These are phyloP conservation scores for Drosophila parvula DNA, from an alignment of 1,140 invertebrate species.

Conservation along the genomic window DNA sequence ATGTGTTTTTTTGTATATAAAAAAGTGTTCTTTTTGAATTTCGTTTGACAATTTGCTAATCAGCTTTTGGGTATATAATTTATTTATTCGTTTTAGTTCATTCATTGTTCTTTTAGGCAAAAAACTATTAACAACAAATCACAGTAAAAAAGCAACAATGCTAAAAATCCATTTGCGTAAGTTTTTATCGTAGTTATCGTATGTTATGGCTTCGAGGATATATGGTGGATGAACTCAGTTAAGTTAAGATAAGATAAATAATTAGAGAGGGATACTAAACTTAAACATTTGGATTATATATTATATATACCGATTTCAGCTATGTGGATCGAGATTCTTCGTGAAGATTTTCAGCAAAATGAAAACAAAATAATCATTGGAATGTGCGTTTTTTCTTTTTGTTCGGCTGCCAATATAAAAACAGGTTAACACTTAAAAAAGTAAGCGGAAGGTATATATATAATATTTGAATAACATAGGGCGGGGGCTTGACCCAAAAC, in stretches of 20 bases:
- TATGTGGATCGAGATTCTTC: conserved; percentile 11
- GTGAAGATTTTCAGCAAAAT: conserved; percentile 51
- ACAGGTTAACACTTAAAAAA: conserved; percentile 59
- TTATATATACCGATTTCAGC: conserved; percentile 30
- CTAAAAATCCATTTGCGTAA: conserved; percentile 53
- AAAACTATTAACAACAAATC: conserved; percentile 73
- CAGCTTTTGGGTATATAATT: conserved; percentile 36
- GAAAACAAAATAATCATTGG: conserved; percentile 39
- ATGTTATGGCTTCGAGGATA: conserved; percentile 21
- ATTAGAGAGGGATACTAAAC: conserved; percentile 22
- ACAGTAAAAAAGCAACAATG: conserved; percentile 79
- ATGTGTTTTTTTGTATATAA: conserved; percentile 27
- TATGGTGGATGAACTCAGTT: conserved; percentile 16
- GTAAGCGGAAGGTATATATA: conserved; percentile 25
- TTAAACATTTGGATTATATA: conserved; percentile 5
- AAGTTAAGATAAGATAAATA: conserved; percentile 24
- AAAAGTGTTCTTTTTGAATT: conserved; percentile 39
- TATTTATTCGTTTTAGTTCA: conserved; percentile 15
- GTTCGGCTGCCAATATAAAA: conserved; percentile 37
- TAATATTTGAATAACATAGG: conserved; percentile 31
- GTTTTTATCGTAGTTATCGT: conserved; percentile 22
- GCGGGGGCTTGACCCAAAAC: not conserved
- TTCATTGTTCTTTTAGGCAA: conserved; percentile 62
- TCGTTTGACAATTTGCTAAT: conserved; percentile 50
- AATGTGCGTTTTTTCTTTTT: conserved; percentile 40